Evolutionary conservation across 2,113 vertebrate species (phyloP), one percentile per base, ranked within the genome.

Genomic region (Labeo catla): DNA sequence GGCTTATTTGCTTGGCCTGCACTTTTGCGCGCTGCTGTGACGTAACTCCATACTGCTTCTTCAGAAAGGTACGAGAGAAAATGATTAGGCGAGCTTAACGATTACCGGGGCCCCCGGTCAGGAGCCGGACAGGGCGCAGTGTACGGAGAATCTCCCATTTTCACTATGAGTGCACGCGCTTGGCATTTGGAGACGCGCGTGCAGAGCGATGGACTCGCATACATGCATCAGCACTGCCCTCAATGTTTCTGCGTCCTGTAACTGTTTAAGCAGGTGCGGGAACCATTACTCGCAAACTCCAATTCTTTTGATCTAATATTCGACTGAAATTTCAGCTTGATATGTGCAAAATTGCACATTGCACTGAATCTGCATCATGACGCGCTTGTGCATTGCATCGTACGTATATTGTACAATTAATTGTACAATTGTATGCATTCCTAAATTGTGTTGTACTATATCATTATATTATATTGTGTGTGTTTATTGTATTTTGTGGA

Each of bases 1-100:
- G 87, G 89, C 91, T 87, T 91, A 92, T 91, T 93, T 94, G 93
- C 94, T 93, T 92, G 93, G 91, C 90, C 90, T 93, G 94, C 94
- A 94, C 89, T 93, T 94, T 90, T 84, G 28, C 83, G 79, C 66
- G 78, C 23, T 74, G 34, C 76, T 94, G 92, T 96, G 95, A 96
- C 94, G 95, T 94, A 95, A 94, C 93, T 88, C 85, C 89, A 89
- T 88, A 66, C 91, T 85, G 86, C 92, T 92, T 94, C 91, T 94
- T 92, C 92, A 86, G 89, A 91, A 93, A 93, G 92, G 92, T 93
- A 86, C 90, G 91, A 92, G 77, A 90, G 93, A 90, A 91, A 87
- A 78, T 63, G 86, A 86, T 81, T 57, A 65, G 36, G 15, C 77
- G 57, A 72, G 87, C 78, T 63, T 49, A 19, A 34, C 61, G 70